phyloP scores from a whole-genome alignment of 1,140 invertebrate species.

The Drosophila azteca region DNA sequence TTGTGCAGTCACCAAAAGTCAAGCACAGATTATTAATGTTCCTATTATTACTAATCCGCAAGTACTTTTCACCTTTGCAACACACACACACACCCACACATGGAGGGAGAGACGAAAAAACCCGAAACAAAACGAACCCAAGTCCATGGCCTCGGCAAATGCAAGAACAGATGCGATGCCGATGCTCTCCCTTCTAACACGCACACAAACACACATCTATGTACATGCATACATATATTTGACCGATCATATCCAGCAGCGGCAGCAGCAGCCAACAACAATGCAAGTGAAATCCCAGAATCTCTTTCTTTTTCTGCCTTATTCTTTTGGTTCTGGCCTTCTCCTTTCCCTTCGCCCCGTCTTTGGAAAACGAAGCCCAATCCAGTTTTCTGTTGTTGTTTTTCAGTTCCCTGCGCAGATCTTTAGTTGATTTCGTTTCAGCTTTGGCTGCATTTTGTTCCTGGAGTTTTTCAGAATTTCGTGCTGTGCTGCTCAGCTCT shows the following conservation, averaged over 20 bases:
- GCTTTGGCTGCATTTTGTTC: constrained; percentile 36
- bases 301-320: constrained; percentile 52
- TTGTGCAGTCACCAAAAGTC: constrained; percentile 24
- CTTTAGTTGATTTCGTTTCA: constrained; percentile 72
- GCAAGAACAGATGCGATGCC: constrained; percentile 65
- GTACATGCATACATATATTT: constrained; percentile 31
- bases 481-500: constrained; percentile 47
- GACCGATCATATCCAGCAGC: constrained; percentile 71
- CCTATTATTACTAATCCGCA: constrained; percentile 59
- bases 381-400: constrained; percentile 68
- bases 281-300: constrained; percentile 74
- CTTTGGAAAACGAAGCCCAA: constrained; percentile 71
- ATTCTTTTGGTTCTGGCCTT: constrained; percentile 11
- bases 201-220: constrained; percentile 18
- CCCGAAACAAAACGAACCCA: constrained; percentile 38
- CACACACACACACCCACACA: constrained; percentile 16
- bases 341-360: constrained; percentile 13
- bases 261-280: constrained; percentile 28
- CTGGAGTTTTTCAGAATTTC: constrained; percentile 77
- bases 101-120: constrained; percentile 46
- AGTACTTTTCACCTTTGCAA: constrained; percentile 66
- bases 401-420: constrained; percentile 52
- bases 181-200: constrained; percentile 55
- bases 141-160: constrained; percentile 14
- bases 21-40: constrained; percentile 32